phyloP scores from a whole-genome alignment of 2,888 invertebrate species.

The Suillia variegata region DNA sequence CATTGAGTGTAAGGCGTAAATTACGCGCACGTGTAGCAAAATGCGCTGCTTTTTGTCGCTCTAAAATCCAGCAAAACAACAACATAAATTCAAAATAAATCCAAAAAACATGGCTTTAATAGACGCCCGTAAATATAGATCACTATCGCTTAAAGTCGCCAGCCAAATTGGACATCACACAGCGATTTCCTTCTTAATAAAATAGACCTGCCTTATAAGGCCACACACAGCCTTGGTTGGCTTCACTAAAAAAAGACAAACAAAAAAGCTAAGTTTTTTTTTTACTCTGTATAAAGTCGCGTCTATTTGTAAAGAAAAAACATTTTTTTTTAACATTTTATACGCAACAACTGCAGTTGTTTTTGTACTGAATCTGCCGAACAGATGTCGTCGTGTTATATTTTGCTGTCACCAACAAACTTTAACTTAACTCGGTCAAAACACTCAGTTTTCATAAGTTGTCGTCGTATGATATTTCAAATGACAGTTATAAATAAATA shows the following conservation, averaged over 20 bases:
- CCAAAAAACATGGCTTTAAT: not conserved
- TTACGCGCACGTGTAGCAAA: no score
- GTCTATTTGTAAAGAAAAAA: no score
- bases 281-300: no score
- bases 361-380: not conserved
- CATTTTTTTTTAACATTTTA: not conserved
- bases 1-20: no score
- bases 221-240: constrained; percentile 4
- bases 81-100: not conserved
- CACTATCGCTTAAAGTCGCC: not conserved
- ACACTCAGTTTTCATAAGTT: not conserved
- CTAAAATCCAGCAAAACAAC: no score
- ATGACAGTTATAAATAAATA: no score
- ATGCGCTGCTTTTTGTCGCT: no score
- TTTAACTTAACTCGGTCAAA: not conserved
- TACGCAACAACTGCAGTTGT: not conserved
- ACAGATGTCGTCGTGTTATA: not conserved
- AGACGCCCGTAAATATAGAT: constrained; percentile 6
- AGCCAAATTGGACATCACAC: no score
- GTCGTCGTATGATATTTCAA: not conserved
- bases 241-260: not conserved
- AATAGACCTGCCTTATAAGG: constrained; percentile 3
- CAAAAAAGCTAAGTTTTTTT: no score
- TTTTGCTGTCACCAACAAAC: not conserved
- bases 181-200: no score